Base-by-base conservation (phyloP, 2,797 vertebrate genomes). In the Sebastes baramenuke region DNA sequence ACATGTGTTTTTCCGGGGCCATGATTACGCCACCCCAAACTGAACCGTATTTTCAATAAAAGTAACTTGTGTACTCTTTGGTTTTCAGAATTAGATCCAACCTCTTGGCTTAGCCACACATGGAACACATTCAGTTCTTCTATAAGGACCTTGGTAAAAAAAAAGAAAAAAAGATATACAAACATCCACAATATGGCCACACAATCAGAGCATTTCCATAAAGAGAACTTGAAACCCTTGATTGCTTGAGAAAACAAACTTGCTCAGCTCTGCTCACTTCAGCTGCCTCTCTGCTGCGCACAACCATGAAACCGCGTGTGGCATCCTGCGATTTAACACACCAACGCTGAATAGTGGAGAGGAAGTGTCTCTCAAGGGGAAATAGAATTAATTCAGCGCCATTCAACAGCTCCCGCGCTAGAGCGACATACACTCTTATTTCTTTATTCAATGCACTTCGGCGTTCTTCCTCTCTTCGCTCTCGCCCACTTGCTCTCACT, bases 251-350 rank as follows among this genome's bases (percentile, higher is more conserved):
- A 92, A 91, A 91, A 93, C 89, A 87, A 80, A 71, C 80, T 75
- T 22, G 64, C 74, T 77, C 38, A 60, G 79, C 89, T 78, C 46
- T 42, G 78, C 82, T 87, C 79, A 76, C 89, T 86, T 90, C 77
- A 84, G 89, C 84, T 76, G 90, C 79, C 83, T 87, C 88, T 88
- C 83, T 62, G 84, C 88, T 74, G 83, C 79, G 34, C 88, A 68
- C 87, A 83, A 92, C 81, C 94, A 91, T 93, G 92, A 92, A 94
- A 93, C 88, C 12, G 58, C 24, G 83, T 90, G 92, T 94, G 93
- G 91, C 94, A 91, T 93, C 88, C 90, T 88, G 89, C 92, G 81
- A 92, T 90, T 93, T 85, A 90, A 82, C 88, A 89, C 91, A 87
- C 79, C 20, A 78, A 93, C 78, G 89, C 90, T 87, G 94, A 95